These are phyloP conservation scores for Rhyacophila evoluta DNA, from an alignment of 2,888 invertebrate species.

Conservation along the genomic window DNA sequence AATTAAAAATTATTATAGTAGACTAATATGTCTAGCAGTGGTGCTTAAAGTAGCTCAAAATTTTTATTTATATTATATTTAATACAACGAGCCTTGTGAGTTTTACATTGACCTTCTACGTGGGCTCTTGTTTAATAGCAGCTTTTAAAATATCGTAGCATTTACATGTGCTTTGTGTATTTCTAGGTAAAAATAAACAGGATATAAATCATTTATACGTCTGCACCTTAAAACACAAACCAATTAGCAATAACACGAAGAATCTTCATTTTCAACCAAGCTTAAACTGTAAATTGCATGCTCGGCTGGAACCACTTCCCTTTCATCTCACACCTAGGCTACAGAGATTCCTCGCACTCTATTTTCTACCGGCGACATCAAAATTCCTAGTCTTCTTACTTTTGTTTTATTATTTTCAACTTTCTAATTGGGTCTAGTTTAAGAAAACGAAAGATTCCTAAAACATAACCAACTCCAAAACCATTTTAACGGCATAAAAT, in stretches of 20 bases:
- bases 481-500: no score
- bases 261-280: not conserved
- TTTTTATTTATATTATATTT: no score
- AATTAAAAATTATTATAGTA: no score
- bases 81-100: no score
- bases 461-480: no score
- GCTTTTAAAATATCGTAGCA: no score
- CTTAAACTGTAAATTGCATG: not conserved
- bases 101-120: no score
- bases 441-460: not conserved
- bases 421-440: conserved; percentile 15
- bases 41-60: no score
- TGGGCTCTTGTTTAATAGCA: no score
- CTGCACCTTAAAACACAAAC: not conserved
- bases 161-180: no score
- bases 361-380: not conserved
- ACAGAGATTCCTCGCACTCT: not conserved
- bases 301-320: not conserved
- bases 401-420: conserved; percentile 5
- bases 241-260: not conserved
- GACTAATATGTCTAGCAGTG: no score
- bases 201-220: not conserved
- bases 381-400: not conserved
- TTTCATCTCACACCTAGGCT: conserved; percentile 1
- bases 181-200: no score